phyloP scores from a whole-genome alignment of 2,113 vertebrate genomes.

The Stegastes partitus region DNA sequence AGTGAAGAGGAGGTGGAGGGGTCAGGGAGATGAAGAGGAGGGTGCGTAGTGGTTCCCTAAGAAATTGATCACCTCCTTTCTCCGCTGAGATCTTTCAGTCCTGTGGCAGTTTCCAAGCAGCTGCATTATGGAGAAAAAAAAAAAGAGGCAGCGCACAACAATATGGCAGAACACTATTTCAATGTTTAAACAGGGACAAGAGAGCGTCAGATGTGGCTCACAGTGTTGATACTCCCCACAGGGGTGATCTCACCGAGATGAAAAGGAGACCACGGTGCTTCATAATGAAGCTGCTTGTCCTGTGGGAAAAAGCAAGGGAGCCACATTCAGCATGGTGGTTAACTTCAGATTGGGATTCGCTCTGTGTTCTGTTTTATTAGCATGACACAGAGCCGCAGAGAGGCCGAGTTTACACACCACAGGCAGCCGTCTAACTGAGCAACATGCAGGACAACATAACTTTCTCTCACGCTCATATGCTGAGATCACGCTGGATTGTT shows the following conservation, averaged over 20 bases:
- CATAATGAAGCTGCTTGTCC: constrained; percentile 81
- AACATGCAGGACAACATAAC: constrained; percentile 31
- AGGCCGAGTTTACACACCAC: constrained; percentile 50
- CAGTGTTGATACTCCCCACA: constrained; percentile 77
- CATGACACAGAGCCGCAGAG: constrained; percentile 52
- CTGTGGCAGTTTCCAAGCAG: constrained; percentile 69
- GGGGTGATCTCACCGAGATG: constrained; percentile 74
- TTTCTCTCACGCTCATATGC: constrained; percentile 32
- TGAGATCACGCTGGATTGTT: constrained; percentile 35
- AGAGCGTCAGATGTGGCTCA: constrained; percentile 72
- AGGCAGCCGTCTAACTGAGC: constrained; percentile 30
- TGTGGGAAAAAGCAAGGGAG: constrained; percentile 69
- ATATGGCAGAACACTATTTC: constrained; percentile 71
- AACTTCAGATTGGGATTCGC: constrained; percentile 70
- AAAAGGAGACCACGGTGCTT: constrained; percentile 68
- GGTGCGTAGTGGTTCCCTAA: constrained; percentile 72
- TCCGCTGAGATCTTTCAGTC: constrained; percentile 71
- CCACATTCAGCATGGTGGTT: constrained; percentile 65
- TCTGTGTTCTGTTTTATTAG: constrained; percentile 59
- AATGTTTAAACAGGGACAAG: constrained; percentile 77
- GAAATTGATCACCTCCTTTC: constrained; percentile 73
- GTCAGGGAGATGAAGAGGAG: constrained; percentile 47
- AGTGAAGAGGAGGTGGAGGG: constrained; percentile 84
- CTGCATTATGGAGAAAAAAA: constrained; percentile 62
- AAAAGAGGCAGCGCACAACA: constrained; percentile 61